Evolutionary conservation across 2,113 vertebrate genomes (phyloP), one percentile per base, ranked within the genome.

Genomic region (Crocuta crocuta): DNA sequence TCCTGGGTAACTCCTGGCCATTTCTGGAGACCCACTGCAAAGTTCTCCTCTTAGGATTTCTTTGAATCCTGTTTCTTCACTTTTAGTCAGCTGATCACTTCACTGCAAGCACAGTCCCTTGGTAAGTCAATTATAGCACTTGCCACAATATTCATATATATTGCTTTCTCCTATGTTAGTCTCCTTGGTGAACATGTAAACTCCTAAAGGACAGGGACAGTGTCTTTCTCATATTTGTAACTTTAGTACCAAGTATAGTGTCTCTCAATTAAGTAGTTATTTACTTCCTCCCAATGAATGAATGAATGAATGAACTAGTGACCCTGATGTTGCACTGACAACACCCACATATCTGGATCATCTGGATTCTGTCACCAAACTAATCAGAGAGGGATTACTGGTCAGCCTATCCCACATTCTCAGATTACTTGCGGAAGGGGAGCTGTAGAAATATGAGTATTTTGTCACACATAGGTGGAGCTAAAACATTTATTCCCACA

Each of bases 381-480:
- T 92, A 94, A 96, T 97, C 82, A 94, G 39, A 89, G 65, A 87
- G 26, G 84, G 39, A 95, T 94, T 95, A 58, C 81, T 89, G 61
- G 95, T 79, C 53, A 91, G 81, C 86, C 89, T 82, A 81, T 68
- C 17, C 92, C n/a, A 96, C 86, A 94, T 98, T 96, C 92, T 94
- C 45, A 19, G 85, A 26, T 97, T 96, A 74, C 73, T 93, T 95
- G 21, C 84, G 68, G 48, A 82, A 95, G 80, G 66, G 94, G 89
- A 89, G 83, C 26, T 97, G 43, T 96, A 96, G 95, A 97, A 96
- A 96, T 96, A 55, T 48, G 53, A 88, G 12, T 89, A 76, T 96
- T 98, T 96, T 86, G 79, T 96, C 94, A 97, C 68, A 87, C 48
- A 87, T 84, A 96, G 96, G 95, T 96, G 97, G 97, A 97, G 89